Base-by-base conservation (phyloP, 2,113 vertebrate genomes). In the Peromyscus maniculatus region DNA sequence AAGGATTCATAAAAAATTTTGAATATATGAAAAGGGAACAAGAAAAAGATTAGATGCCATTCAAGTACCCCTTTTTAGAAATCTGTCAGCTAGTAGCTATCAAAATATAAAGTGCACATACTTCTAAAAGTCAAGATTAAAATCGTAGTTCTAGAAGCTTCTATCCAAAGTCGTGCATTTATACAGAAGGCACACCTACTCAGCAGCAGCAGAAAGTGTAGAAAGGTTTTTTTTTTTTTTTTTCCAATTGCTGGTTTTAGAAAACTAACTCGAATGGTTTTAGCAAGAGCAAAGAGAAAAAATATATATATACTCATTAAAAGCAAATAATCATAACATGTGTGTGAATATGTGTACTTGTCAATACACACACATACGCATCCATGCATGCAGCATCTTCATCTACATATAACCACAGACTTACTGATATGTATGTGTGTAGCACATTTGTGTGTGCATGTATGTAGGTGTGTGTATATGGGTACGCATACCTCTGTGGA, bases 1-100 rank as follows among this genome's bases (percentile, higher is more conserved):
- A 93, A 91, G 59, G 15, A 75, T 19, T 74, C 66, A 91, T 79
- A 80, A 57, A 57, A 57, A 87, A 49, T 92, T 97, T 93, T 92
- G 66, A 92, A 89, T 78, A 86, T 52, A 57, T 69, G 52, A 57
- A 84, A 82, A 93, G 87, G 79, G 57, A 78, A 49, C 74, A 91
- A 93, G 64, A 24, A 36, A 31, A 83, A 78, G 72, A 13, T 64
- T 33, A 86, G 69, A 75, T 80, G 31, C 22, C 55, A 87, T 57
- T 75, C 28, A 93, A 49, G 5, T n/a, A 67, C 16, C 91, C 72
- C 62, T 82, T 92, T 79, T 43, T 67, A 59, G 91, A 80, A 79
- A 89, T 75, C 36, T 94, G 78, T 94, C 87, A 94, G 83, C 49
- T 7, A n/a, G 0, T 12, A 64, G 24, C 46, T 84, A 71, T 84